phyloP scores from a whole-genome alignment of 2,888 invertebrate species.

The Carpatolechia fugitivella region DNA sequence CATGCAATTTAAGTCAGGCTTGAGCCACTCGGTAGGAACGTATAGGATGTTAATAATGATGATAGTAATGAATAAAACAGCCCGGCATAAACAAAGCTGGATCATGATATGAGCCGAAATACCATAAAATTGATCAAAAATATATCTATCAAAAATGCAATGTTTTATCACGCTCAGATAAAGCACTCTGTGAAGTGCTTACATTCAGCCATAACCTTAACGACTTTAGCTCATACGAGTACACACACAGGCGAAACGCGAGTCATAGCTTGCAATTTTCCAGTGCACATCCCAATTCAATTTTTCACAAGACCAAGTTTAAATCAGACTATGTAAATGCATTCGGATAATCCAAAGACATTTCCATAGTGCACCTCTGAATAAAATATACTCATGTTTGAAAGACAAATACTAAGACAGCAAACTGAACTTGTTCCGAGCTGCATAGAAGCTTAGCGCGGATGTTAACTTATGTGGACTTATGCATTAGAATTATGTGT shows the following conservation, averaged over 20 bases:
- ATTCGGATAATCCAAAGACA: constrained; percentile 11
- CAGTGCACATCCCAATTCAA: constrained; percentile 5
- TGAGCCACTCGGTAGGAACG: no score
- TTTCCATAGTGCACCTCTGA: constrained; percentile 25
- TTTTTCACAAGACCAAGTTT: constrained; percentile 4
- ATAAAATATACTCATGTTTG: constrained; percentile 18
- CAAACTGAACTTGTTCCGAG: constrained; percentile 26
- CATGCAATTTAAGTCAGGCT: no score
- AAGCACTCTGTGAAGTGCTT: no score
- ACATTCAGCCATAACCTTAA: no score
- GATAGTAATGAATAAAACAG: no score
- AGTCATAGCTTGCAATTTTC: constrained; percentile 1
- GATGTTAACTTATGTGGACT: neutral
- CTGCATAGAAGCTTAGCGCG: constrained; percentile 1
- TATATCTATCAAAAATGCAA: no score
- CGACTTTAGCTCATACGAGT: neutral
- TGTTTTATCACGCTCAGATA: no score
- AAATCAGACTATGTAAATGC: constrained; percentile 9
- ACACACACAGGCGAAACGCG: neutral
- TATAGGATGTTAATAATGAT: no score
- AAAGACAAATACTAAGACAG: constrained; percentile 27
- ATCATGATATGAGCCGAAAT: no score
- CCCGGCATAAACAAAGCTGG: no score
- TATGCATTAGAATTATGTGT: neutral
- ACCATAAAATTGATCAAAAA: no score